phyloP scores from a whole-genome alignment of 2,113 vertebrate species.

The Equus przewalskii region DNA sequence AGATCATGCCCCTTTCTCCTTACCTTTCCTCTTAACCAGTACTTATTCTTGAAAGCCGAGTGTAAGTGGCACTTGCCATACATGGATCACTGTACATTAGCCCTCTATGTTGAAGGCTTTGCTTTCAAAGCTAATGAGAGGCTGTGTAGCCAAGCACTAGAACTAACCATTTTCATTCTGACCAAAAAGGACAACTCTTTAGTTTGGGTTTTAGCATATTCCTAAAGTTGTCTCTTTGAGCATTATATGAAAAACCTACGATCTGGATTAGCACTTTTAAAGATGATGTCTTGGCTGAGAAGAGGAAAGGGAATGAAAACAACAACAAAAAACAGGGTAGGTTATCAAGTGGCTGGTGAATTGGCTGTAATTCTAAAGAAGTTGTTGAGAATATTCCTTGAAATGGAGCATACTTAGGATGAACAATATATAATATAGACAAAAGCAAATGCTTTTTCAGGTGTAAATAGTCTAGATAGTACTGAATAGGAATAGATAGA shows the following conservation, averaged over 20 bases:
- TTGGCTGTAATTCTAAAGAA: background rate
- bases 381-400: background rate
- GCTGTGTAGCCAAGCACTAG: background rate
- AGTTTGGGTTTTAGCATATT: slow-evolving; percentile 75
- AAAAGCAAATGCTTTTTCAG: background rate
- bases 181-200: slow-evolving; percentile 56
- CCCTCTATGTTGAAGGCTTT: slow-evolving; percentile 89
- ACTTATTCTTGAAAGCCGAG: slow-evolving; percentile 92
- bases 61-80: slow-evolving; percentile 89
- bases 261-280: background rate
- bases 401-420: background rate
- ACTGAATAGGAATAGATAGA: background rate
- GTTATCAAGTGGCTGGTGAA: background rate
- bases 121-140: slow-evolving; percentile 86
- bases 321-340: background rate
- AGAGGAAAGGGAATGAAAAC: background rate
- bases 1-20: slow-evolving; percentile 87
- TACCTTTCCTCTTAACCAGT: slow-evolving; percentile 93
- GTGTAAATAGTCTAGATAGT: background rate
- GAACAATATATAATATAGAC: background rate
- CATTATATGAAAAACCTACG: slow-evolving; percentile 66
- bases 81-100: slow-evolving; percentile 88
- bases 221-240: slow-evolving; percentile 32
- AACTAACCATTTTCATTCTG: slow-evolving; percentile 45
- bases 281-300: slow-evolving; percentile 73